A percentile compares a stretch with the other conserved stretches of the same genome.
These are phyloP conservation scores for Andricus grossulariae DNA, from an alignment of 1,140 invertebrate genomes.

Conservation along the genomic window DNA sequence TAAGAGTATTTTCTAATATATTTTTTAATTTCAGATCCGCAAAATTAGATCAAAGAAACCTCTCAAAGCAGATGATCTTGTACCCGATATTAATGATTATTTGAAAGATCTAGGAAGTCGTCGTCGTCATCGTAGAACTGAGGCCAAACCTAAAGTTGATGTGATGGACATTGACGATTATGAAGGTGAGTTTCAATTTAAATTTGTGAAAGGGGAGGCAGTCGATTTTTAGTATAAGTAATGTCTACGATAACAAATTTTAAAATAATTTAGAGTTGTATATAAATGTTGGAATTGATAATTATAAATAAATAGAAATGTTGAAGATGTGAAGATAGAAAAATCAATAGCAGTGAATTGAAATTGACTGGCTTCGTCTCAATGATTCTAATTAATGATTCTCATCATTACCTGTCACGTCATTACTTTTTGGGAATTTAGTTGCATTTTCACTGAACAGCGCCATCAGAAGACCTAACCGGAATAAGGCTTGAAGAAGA, in stretches of 20 bases:
- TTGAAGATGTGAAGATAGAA: no score
- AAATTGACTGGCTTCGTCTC: background rate
- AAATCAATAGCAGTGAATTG: no score
- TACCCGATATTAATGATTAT: conserved; percentile 71
- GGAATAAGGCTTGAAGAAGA: conserved; percentile 83
- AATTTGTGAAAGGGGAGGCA: conserved; percentile 15
- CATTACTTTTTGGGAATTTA: conserved; percentile 33
- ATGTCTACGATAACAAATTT: no score
- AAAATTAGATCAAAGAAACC: conserved; percentile 75
- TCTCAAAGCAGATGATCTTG: conserved; percentile 79
- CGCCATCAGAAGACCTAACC: conserved; percentile 78
- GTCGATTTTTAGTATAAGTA: no score
- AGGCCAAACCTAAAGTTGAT: conserved; percentile 65
- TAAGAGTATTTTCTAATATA: conserved; percentile 16
- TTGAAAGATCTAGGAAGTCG: conserved; percentile 77
- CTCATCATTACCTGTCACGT: background rate
- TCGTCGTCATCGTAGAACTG: conserved; percentile 70
- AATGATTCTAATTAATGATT: conserved; percentile 36
- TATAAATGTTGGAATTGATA: no score
- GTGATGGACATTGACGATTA: conserved; percentile 77
- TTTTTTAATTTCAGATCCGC: conserved; percentile 61
- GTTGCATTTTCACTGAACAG: conserved; percentile 63
- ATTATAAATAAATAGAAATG: no score
- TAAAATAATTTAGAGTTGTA: no score
- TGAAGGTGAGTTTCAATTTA: conserved; percentile 66